Evolutionary conservation across 2,113 vertebrate genomes (phyloP), one percentile per base, ranked within the genome.

Genomic region (Catharus bicknelli): DNA sequence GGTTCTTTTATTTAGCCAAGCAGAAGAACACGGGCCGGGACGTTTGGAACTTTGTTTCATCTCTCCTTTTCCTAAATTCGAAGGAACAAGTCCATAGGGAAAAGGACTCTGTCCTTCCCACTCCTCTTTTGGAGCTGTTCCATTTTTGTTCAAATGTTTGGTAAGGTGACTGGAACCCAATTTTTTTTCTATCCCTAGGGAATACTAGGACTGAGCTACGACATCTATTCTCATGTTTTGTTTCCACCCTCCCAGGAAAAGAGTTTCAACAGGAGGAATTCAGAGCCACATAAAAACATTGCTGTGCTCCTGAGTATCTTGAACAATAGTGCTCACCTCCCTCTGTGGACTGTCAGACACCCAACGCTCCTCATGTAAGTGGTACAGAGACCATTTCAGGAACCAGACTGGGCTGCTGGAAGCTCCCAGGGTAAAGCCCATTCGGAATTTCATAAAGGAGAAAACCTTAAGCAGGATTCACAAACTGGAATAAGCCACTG

Each of bases 401-500:
- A 69, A 62, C 15, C 10, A 70, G 25, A 82, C 32, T 8, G 29
- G 77, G 38, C 61, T 67, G 50, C 69, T 70, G 53, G 40, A 23
- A 2, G 23, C 32, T 84, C 51, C 13, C 26, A 29, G 73, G 42
- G 45, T 50, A 86, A 32, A 70, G 36, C 48, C 42, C n/a, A 3
- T 43, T 2, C 10, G 26, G 26, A 9, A 32, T 43, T 64, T 7
- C 7, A 27, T 0, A 1, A 0, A 59, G n/a, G 26, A 75, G 20
- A 61, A 82, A 94, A 30, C 22, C 20, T 68, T 18, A 5, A 22
- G 63, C 50, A 76, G 79, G n/a, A 61, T 40, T 83, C 36, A 36
- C 36, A 61, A 53, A 22, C 2, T 29, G 59, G 13, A 86, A n/a
- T 11, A 21, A 79, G 15, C 11, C 0, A 0, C 25, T 55, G 15